phyloP scores from a whole-genome alignment of 2,888 invertebrate species.

The Drosophila percnosoma region DNA sequence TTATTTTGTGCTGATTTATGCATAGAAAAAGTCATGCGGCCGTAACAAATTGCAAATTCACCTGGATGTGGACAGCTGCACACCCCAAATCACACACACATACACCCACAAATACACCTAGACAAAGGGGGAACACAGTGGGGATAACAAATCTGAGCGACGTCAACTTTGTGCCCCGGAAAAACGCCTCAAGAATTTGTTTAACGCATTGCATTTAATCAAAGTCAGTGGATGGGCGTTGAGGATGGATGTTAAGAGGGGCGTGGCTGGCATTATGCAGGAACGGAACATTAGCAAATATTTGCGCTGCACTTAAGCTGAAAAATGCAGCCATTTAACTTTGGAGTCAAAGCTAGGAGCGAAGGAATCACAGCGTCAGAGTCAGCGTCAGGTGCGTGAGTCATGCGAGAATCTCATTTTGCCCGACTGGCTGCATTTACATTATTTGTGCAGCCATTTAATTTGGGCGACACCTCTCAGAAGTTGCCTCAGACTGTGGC shows the following conservation, averaged over 20 bases:
- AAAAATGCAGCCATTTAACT: constrained; percentile 71
- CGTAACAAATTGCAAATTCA: constrained; percentile 32
- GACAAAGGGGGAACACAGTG: constrained; percentile 8
- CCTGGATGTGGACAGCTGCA: constrained; percentile 46
- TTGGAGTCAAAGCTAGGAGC: constrained; percentile 23
- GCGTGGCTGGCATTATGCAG: constrained; percentile 54
- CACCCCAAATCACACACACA: constrained; percentile 1
- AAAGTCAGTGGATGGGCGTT: constrained; percentile 51
- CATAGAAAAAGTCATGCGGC: constrained; percentile 54
- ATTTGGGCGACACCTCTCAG: constrained; percentile 60
- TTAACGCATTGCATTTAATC: constrained; percentile 72
- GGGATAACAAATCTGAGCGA: constrained; percentile 62
- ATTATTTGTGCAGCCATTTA: constrained; percentile 55
- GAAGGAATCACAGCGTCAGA: constrained; percentile 33
- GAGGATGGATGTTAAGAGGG: background rate
- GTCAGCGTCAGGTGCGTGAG: constrained; percentile 62
- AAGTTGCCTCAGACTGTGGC: constrained; percentile 24
- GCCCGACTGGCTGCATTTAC: constrained; percentile 34
- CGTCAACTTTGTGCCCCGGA: constrained; percentile 39
- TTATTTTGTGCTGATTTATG: constrained; percentile 53
- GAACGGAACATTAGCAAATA: constrained; percentile 77
- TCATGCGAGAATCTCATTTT: constrained; percentile 64
- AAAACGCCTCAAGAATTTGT: constrained; percentile 69
- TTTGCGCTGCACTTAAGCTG: constrained; percentile 76
- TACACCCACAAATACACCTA: constrained; percentile 6